phyloP scores from a whole-genome alignment of 1,140 invertebrate species.

The Tetranychus urticae region DNA sequence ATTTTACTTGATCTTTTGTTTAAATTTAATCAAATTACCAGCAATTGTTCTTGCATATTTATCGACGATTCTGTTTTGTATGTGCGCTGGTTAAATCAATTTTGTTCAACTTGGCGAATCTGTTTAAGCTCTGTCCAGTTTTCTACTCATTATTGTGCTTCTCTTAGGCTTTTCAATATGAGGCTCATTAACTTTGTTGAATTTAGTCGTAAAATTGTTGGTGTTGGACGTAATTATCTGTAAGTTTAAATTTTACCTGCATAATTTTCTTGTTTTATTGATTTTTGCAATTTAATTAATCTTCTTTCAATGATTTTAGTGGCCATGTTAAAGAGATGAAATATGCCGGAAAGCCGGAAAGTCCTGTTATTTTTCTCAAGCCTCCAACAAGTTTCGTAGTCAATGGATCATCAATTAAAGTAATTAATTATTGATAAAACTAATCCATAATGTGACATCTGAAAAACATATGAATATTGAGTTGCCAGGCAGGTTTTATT shows the following conservation, averaged over 20 bases:
- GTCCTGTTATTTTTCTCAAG: slow-evolving; percentile 8
- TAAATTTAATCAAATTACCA: too few relatives aligned
- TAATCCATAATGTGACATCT: not conserved
- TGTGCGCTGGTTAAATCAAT: too few relatives aligned
- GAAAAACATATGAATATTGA: too few relatives aligned
- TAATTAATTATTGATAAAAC: not conserved
- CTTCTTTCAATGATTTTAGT: not conserved
- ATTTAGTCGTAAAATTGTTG: slow-evolving; percentile 9
- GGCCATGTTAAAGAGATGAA: slow-evolving; percentile 7
- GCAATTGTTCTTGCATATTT: too few relatives aligned
- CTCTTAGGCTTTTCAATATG: not conserved
- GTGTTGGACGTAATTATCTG: slow-evolving; percentile 8
- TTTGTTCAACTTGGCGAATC: too few relatives aligned
- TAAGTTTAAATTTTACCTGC: not conserved
- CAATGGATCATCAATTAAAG: slow-evolving; percentile 7
- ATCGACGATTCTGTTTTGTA: too few relatives aligned
- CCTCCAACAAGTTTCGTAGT: slow-evolving; percentile 7
- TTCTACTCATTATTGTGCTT: too few relatives aligned
- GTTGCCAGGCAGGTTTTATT: too few relatives aligned
- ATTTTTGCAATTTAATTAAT: not conserved
- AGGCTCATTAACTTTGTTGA: slow-evolving; percentile 6
- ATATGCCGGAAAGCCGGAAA: not conserved
- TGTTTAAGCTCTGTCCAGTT: too few relatives aligned
- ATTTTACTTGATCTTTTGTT: too few relatives aligned
- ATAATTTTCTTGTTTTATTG: not conserved